These are phyloP conservation scores for Hephaestus fuliginosus DNA, from an alignment of 2,797 vertebrate genomes.

Conservation along the genomic window DNA sequence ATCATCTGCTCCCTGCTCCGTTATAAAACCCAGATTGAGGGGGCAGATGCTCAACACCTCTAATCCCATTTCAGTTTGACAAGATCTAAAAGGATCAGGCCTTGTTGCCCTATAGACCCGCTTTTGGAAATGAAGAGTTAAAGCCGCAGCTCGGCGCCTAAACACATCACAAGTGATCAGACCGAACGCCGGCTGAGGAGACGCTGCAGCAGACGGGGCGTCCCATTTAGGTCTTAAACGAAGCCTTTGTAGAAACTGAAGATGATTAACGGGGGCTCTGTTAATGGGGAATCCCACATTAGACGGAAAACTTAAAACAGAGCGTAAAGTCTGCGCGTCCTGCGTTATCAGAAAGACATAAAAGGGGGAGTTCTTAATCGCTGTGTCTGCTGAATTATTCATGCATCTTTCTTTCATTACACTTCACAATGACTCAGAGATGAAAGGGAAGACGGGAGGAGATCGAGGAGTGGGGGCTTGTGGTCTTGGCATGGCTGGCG, in stretches of 20 bases:
- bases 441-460: conserved; percentile 79
- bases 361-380: conserved; percentile 71
- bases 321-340: conserved; percentile 9
- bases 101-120: conserved; percentile 19
- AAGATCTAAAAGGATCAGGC: conserved; percentile 78
- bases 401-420: conserved; percentile 81
- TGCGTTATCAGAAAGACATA: conserved; percentile 62
- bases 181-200: conserved; percentile 5
- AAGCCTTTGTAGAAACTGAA: conserved; percentile 29
- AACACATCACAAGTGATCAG: conserved; percentile 36
- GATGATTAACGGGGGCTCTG: conserved; percentile 47
- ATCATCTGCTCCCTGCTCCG: conserved; percentile 43
- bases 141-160: conserved; percentile 38
- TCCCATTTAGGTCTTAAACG: conserved; percentile 22
- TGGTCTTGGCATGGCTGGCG: conserved; percentile 65
- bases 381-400: conserved; percentile 81
- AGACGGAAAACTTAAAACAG: conserved; percentile 25
- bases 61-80: conserved; percentile 84
- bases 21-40: conserved; percentile 73
- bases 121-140: conserved; percentile 60
- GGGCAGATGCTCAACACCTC: conserved; percentile 79
- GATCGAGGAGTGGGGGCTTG: conserved; percentile 56
- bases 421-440: conserved; percentile 80
- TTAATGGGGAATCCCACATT: conserved; percentile 63
- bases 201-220: conserved; percentile 15